Percentiles rank a stretch among this genome's conserved stretches.
Conservation (phyloP, 1,140 invertebrate genomes). For the Acromyrmex charruanus region DNA sequence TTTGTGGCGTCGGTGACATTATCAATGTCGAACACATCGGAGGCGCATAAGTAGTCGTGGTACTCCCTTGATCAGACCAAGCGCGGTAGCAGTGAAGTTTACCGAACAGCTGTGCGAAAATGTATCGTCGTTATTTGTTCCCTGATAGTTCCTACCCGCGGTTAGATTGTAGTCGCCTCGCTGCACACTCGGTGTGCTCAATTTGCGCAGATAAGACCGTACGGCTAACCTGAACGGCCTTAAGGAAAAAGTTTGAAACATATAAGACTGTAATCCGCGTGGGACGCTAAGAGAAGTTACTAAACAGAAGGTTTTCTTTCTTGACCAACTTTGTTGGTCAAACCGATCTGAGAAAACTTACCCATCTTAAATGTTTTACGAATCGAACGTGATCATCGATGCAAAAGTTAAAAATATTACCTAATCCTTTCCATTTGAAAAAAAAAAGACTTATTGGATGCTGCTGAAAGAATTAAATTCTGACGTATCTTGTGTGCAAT, state of each 20-base stretch:
- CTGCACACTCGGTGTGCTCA: constrained; percentile 64
- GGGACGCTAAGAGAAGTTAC: constrained; percentile 39
- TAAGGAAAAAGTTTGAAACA: constrained; percentile 62
- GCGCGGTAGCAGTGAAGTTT: constrained; percentile 71
- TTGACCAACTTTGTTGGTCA: not conserved
- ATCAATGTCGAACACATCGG: constrained; percentile 29
- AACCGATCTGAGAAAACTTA: not conserved
- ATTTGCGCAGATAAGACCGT: constrained; percentile 55
- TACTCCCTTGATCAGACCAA: constrained; percentile 21
- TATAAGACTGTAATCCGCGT: constrained; percentile 33
- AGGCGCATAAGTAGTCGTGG: constrained; percentile 29
- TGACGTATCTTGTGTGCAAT: not conserved
- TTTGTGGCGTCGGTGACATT: constrained; percentile 11
- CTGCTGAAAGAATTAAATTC: not conserved
- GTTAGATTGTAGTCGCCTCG: constrained; percentile 32
- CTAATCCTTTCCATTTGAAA: not conserved
- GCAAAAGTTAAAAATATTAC: not conserved
- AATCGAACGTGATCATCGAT: not conserved
- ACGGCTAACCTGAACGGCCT: constrained; percentile 60
- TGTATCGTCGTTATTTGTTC: constrained; percentile 82
- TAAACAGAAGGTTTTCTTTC: not conserved
- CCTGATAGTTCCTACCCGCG: constrained; percentile 61
- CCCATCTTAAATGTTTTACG: not conserved
- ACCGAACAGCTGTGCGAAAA: constrained; percentile 78
- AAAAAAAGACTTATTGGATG: not conserved